These are phyloP conservation scores for Scaptomyza montana DNA, from an alignment of 1,140 invertebrate species.

Conservation along the genomic window DNA sequence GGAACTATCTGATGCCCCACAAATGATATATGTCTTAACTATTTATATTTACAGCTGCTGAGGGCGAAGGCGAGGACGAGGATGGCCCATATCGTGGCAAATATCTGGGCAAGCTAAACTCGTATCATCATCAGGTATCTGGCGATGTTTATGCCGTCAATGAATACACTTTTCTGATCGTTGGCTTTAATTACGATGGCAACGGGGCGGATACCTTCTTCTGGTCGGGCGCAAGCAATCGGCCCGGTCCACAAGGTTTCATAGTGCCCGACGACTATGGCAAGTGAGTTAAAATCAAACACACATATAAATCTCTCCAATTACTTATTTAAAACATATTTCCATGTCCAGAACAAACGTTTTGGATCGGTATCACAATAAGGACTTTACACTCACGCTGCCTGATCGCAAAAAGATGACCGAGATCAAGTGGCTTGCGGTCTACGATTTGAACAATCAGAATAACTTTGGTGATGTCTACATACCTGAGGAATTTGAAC, in stretches of 20 bases:
- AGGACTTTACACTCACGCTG: slow-evolving; percentile 92
- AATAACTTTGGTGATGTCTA: slow-evolving; percentile 96
- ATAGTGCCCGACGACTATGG: slow-evolving; percentile 95
- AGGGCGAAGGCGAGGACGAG: slow-evolving; percentile 84
- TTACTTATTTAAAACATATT: not conserved
- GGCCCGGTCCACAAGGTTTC: slow-evolving; percentile 95
- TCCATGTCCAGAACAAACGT: slow-evolving; percentile 90
- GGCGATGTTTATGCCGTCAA: slow-evolving; percentile 96
- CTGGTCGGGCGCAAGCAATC: slow-evolving; percentile 94
- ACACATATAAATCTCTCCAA: not conserved
- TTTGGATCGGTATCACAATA: slow-evolving; percentile 92
- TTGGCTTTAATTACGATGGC: slow-evolving; percentile 95
- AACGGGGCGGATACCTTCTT: slow-evolving; percentile 96
- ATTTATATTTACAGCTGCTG: slow-evolving; percentile 37
- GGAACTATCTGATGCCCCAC: no score
- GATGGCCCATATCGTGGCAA: slow-evolving; percentile 91
- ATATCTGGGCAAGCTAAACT: slow-evolving; percentile 93
- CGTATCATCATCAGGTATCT: slow-evolving; percentile 94
- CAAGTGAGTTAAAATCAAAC: slow-evolving; percentile 87
- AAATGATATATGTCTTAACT: no score
- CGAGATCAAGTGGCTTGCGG: slow-evolving; percentile 95
- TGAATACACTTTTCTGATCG: slow-evolving; percentile 92
- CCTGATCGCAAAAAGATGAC: slow-evolving; percentile 94
- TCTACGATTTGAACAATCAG: slow-evolving; percentile 94
- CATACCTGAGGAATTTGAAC: slow-evolving; percentile 95